Evolutionary conservation across 2,797 vertebrate species (phyloP).

Genomic region (Girardinus metallicus): DNA sequence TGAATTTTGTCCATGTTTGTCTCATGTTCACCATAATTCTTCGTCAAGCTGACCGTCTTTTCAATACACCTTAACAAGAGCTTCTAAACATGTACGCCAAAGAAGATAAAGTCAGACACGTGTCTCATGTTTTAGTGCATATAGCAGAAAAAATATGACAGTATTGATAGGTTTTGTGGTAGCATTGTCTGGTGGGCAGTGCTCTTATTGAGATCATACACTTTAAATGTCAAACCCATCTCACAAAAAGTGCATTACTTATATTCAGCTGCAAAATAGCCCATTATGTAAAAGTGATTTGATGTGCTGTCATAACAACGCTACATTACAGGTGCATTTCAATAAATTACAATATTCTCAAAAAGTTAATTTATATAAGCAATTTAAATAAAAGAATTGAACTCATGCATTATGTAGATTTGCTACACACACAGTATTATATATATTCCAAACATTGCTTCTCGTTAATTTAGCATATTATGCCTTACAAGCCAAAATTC

Average conservation of each 20-base stretch:
- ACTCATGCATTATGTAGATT: neutral
- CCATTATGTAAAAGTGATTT: slow-evolving; percentile 2
- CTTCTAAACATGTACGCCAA: neutral
- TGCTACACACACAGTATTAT: neutral
- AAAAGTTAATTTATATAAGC: neutral
- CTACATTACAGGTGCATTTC: neutral
- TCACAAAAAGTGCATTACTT: slow-evolving; percentile 11
- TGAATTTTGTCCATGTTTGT: slow-evolving; percentile 16
- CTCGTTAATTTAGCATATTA: neutral
- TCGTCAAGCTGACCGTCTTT: slow-evolving; percentile 6
- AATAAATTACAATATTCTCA: neutral
- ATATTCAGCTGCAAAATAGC: neutral
- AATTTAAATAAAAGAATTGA: neutral
- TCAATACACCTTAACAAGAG: neutral
- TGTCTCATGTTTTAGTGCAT: slow-evolving; percentile 1
- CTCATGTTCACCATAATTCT: slow-evolving; percentile 15
- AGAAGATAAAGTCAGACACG: slow-evolving; percentile 14
- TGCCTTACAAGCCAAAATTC: neutral
- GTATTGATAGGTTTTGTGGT: slow-evolving; percentile 3
- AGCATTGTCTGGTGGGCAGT: neutral
- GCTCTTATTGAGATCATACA: slow-evolving; percentile 20
- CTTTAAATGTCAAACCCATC: slow-evolving; percentile 27
- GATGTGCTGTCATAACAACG: slow-evolving; percentile 3
- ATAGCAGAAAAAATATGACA: neutral
- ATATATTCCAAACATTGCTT: neutral